Evolutionary conservation across 1,140 invertebrate genomes (phyloP), one percentile per base, ranked within the genome.

Genomic region (Solen grandis): DNA sequence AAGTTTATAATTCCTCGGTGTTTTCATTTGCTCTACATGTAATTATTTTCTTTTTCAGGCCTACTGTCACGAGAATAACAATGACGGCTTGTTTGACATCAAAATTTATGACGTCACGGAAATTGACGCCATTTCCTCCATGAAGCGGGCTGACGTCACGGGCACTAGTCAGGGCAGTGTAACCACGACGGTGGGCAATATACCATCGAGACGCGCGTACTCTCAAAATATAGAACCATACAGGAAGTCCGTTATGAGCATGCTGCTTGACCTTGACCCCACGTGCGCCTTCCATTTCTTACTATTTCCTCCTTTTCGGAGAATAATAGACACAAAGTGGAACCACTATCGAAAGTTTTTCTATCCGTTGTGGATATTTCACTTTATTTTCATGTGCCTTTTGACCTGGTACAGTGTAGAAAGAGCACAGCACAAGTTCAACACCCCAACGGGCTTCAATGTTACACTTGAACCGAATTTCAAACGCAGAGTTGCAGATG

Each of bases 61-160:
- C 14, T 79, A 79, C 54, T 79, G 76, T 50, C 60, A 27, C 36
- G 27, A 31, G 16, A 59, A 69, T 25, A 50, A 36, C 16, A 55
- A 82, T 50, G 84, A 86, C 57, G 85, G 85, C 14, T 41, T 86
- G 5, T 85, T 83, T 72, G 85, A 86, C 36, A 82, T 86, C 16
- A 83, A 86, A 38, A 54, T 79, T 36, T 86, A 86, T 70, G 85
- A 86, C 36, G 74, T 86, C 38, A 83, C 85, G 2, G 85, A 86
- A 65, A 81, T 86, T 14, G 84, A 85, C 68, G 63, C 73, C 19
- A 65, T 76, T 25, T 46, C 76, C 4, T 52, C 38, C 8, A 59
- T 69, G 38, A 57, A 27, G 35, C 5, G 31, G 1, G 0, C 0
- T 2, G 36, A 60, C 31, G 55, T 55, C 14, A 35, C 16, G 3